A percentile compares a stretch with the other conserved stretches of the same genome.
phyloP scores from a whole-genome alignment of 2,888 invertebrate species.

The Tachina lurida region DNA sequence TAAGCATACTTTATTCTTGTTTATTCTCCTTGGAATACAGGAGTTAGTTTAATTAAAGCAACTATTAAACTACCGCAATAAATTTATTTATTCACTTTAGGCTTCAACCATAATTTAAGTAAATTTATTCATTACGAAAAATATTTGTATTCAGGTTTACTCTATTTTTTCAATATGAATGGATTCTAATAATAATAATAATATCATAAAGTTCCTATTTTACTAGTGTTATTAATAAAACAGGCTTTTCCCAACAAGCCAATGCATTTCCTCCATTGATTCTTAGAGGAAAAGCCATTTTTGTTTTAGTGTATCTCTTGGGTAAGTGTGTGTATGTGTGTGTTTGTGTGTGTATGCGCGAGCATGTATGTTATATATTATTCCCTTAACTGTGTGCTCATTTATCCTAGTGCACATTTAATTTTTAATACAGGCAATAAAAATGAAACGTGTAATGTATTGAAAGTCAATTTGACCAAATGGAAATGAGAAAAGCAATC shows the following conservation, averaged over 20 bases:
- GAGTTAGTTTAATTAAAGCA: too few species aligned
- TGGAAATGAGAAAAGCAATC: background rate
- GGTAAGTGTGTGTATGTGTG: background rate
- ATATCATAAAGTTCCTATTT: slow-evolving; percentile 39
- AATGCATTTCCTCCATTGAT: background rate
- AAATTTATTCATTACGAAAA: too few species aligned
- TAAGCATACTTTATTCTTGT: too few species aligned
- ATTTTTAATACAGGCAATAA: slow-evolving; percentile 66
- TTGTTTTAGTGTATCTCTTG: background rate
- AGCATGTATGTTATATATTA: background rate
- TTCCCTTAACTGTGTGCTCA: slow-evolving; percentile 7
- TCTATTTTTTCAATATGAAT: slow-evolving; percentile 17
- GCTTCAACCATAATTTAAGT: too few species aligned
- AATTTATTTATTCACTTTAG: too few species aligned
- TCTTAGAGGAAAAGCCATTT: slow-evolving; percentile 42
- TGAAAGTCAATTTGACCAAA: slow-evolving; percentile 7
- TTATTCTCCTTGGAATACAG: too few species aligned
- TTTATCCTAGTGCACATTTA: slow-evolving; percentile 58
- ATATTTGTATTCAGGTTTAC: too few species aligned
- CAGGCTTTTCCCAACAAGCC: background rate
- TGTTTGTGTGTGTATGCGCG: background rate
- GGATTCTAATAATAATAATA: slow-evolving; percentile 47
- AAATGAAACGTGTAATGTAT: slow-evolving; percentile 61
- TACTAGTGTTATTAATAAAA: too few species aligned
- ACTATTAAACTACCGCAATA: too few species aligned